A percentile compares a stretch with the other conserved stretches of the same genome.
Evolutionary conservation across 2,113 vertebrate genomes (phyloP).

Genomic region (Lutjanus erythropterus): DNA sequence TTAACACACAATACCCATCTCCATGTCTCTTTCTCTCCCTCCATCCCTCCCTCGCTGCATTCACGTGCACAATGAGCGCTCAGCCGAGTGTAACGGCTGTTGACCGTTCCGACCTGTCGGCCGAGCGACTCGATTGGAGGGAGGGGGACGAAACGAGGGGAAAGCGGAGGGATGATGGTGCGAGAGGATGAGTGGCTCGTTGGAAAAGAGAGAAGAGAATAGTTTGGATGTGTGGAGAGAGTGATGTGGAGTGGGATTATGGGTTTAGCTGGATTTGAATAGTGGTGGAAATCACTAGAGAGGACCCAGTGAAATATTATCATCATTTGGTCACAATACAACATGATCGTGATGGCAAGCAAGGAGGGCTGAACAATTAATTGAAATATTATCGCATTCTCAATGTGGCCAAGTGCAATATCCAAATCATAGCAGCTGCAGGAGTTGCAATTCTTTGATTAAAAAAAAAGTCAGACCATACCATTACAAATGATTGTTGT

Average conservation of each 20-base stretch:
- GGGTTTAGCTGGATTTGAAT: slow-evolving; percentile 37
- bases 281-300: not conserved
- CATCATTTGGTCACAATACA: not conserved
- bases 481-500: too few relatives aligned
- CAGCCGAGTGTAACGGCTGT: slow-evolving; percentile 89
- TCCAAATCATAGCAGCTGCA: too few relatives aligned
- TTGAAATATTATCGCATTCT: too few relatives aligned
- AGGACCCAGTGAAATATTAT: slow-evolving; percentile 37
- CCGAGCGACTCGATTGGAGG: slow-evolving; percentile 78
- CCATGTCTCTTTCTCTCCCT: slow-evolving; percentile 70
- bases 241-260: slow-evolving; percentile 74
- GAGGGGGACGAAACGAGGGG: slow-evolving; percentile 30
- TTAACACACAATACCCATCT: slow-evolving; percentile 78
- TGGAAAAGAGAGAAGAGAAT: slow-evolving; percentile 32
- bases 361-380: too few relatives aligned
- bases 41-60: slow-evolving; percentile 69
- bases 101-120: slow-evolving; percentile 89
- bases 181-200: slow-evolving; percentile 54
- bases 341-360: not conserved
- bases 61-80: slow-evolving; percentile 89
- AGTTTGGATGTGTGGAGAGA: slow-evolving; percentile 42
- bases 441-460: too few relatives aligned
- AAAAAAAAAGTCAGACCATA: too few relatives aligned
- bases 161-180: slow-evolving; percentile 40
- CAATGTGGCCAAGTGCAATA: too few relatives aligned